Percentiles rank a stretch among this genome's conserved stretches.
These are phyloP conservation scores for Bombus pascuorum DNA, from an alignment of 1,140 invertebrate genomes.

Conservation along the genomic window DNA sequence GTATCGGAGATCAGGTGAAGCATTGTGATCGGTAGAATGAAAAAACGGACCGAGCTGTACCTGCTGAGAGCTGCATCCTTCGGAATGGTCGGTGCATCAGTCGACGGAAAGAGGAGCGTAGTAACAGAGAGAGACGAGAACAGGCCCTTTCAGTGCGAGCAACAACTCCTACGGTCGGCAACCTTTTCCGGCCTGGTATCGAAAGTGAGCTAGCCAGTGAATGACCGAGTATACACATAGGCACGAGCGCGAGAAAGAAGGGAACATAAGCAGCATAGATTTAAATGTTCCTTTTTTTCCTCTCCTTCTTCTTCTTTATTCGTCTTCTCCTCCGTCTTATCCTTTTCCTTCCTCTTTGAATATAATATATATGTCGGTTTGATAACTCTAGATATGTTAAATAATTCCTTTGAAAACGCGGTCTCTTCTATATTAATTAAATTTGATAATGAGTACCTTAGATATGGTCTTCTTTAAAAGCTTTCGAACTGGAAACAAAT, in stretches of 20 bases:
- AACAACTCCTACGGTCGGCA: conserved; percentile 53
- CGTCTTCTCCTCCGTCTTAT: not conserved
- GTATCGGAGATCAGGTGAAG: conserved; percentile 75
- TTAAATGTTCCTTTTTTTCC: not conserved
- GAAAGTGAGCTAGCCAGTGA: conserved; percentile 38
- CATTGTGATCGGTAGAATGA: conserved; percentile 74
- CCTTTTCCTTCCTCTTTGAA: not conserved
- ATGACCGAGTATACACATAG: conserved; percentile 15
- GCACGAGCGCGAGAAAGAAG: not conserved
- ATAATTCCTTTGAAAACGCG: not conserved
- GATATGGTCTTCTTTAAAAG: not conserved
- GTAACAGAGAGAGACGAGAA: conserved; percentile 14
- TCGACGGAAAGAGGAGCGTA: not conserved
- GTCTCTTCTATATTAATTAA: not conserved
- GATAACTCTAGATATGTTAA: not conserved
- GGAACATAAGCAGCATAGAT: not conserved
- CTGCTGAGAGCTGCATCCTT: conserved; percentile 64
- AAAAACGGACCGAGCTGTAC: conserved; percentile 72
- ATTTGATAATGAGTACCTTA: not conserved
- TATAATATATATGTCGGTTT: not conserved
- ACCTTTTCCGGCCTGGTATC: conserved; percentile 39
- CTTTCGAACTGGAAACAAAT: not conserved
- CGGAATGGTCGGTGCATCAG: conserved; percentile 51
- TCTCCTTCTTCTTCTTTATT: not conserved
- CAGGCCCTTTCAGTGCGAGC: conserved; percentile 24